phyloP scores from a whole-genome alignment of 2,113 vertebrate species.

The Lampris megalopsis region DNA sequence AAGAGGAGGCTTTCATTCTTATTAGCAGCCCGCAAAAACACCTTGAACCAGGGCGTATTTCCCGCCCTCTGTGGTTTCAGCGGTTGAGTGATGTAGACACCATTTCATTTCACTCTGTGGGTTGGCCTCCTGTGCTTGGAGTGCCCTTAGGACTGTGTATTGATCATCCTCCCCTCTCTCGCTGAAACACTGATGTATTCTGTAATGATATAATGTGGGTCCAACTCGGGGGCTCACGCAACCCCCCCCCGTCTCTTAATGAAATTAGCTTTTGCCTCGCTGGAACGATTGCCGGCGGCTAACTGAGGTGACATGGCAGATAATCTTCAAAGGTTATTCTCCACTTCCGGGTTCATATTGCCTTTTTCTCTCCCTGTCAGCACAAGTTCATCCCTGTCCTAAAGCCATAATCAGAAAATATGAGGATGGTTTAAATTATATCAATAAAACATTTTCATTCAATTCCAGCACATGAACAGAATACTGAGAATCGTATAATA shows the following conservation, averaged over 20 bases:
- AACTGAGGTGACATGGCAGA: slow-evolving; percentile 70
- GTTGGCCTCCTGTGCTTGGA: slow-evolving; percentile 39
- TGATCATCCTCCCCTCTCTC: slow-evolving; percentile 45
- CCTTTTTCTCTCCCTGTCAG: slow-evolving; percentile 57
- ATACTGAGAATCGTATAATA: slow-evolving; percentile 65
- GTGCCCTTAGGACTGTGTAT: slow-evolving; percentile 49
- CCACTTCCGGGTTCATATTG: slow-evolving; percentile 67
- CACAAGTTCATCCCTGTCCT: slow-evolving; percentile 69
- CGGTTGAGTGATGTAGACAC: slow-evolving; percentile 28
- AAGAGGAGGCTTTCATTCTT: slow-evolving; percentile 50
- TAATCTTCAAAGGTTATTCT: slow-evolving; percentile 77
- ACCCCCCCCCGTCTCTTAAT: slow-evolving; percentile 69
- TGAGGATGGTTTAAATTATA: slow-evolving; percentile 55
- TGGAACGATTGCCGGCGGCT: slow-evolving; percentile 68
- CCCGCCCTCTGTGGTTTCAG: slow-evolving; percentile 19
- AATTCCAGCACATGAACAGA: slow-evolving; percentile 54
- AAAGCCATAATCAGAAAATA: slow-evolving; percentile 59
- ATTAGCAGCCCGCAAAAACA: slow-evolving; percentile 49
- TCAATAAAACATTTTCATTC: slow-evolving; percentile 67
- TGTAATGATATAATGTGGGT: slow-evolving; percentile 53
- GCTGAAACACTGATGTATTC: slow-evolving; percentile 47
- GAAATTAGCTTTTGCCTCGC: slow-evolving; percentile 74
- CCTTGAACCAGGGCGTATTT: slow-evolving; percentile 35
- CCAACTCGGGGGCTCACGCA: slow-evolving; percentile 44
- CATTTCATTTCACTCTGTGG: slow-evolving; percentile 50